Percentiles rank a stretch among this genome's conserved stretches.
These are phyloP conservation scores for Hyperoplus lanceolatus DNA, from an alignment of 2,797 vertebrate species.

Conservation along the genomic window DNA sequence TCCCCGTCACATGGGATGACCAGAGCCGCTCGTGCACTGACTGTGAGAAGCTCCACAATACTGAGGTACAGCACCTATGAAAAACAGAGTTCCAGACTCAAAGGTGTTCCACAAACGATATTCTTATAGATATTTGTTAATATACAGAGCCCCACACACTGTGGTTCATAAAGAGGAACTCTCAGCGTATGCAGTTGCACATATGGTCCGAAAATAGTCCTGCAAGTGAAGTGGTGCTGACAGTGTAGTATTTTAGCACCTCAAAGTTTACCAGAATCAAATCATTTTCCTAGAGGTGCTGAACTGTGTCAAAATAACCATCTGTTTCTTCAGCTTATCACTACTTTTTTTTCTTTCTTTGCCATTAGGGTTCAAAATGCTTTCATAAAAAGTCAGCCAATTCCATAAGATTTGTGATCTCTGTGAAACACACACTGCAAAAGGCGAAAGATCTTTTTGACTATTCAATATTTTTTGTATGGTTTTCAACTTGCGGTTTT, in stretches of 20 bases:
- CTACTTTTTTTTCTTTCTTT: not conserved
- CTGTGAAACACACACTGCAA: not conserved
- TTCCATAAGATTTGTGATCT: not conserved
- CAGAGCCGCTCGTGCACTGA: constrained; percentile 89
- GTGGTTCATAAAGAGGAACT: constrained; percentile 16
- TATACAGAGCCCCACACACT: not conserved
- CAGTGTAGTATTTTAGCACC: fast-evolving
- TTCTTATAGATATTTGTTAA: not conserved
- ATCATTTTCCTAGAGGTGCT: not conserved
- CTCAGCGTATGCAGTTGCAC: not conserved
- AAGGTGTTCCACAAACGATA: not conserved
- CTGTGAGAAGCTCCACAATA: constrained; percentile 74
- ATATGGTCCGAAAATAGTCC: not conserved
- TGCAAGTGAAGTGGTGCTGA: constrained; percentile 22
- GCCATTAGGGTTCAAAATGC: not conserved
- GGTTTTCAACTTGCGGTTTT: too few species aligned
- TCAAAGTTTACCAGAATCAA: not conserved
- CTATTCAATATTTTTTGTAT: too few species aligned
- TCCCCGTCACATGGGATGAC: constrained; percentile 85
- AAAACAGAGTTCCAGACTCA: not conserved
- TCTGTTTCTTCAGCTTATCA: not conserved
- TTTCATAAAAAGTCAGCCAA: not conserved
- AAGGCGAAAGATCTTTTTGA: not conserved
- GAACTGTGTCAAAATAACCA: not conserved
- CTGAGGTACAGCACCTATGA: not conserved